Percentiles rank a stretch among this genome's conserved stretches.
Conservation (phyloP, 1,140 invertebrate species). For the Agrilus planipennis region DNA sequence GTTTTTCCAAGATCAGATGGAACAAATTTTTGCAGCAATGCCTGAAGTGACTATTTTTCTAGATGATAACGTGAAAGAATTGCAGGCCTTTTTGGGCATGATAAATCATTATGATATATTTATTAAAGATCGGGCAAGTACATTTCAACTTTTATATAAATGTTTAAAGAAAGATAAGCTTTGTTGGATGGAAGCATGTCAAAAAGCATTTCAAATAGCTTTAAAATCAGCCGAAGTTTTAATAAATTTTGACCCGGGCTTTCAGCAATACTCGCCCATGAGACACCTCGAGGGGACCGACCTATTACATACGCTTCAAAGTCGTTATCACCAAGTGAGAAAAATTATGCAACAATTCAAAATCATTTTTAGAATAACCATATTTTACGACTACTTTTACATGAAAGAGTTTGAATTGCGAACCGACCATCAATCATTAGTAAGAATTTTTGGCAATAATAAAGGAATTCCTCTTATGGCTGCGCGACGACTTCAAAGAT, state of each 20-base stretch:
- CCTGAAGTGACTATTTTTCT: too few species aligned
- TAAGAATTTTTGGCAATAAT: slow-evolving; percentile 32
- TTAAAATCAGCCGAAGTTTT: slow-evolving; percentile 5
- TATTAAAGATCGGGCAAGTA: too few species aligned
- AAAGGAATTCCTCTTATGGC: slow-evolving; percentile 24
- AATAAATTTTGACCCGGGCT: slow-evolving; percentile 6
- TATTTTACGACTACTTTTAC: slow-evolving; percentile 40
- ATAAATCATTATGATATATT: too few species aligned
- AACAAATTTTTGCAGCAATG: too few species aligned
- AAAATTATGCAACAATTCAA: slow-evolving; percentile 27
- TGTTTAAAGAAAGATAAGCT: too few species aligned
- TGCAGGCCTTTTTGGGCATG: too few species aligned
- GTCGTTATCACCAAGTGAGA: slow-evolving; percentile 7
- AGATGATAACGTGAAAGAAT: too few species aligned
- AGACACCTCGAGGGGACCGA: not conserved
- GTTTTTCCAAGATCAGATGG: too few species aligned
- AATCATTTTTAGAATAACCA: slow-evolving; percentile 38
- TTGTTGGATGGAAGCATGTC: too few species aligned
- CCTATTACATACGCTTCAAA: slow-evolving; percentile 10
- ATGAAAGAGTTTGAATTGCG: slow-evolving; percentile 35
- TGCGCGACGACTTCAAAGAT: slow-evolving; percentile 25
- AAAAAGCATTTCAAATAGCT: too few species aligned
- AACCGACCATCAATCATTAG: slow-evolving; percentile 40
- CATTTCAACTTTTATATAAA: too few species aligned
- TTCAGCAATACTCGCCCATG: not conserved